Evolutionary conservation across 2,113 vertebrate species (phyloP).

Genomic region (Theropithecus gelada): DNA sequence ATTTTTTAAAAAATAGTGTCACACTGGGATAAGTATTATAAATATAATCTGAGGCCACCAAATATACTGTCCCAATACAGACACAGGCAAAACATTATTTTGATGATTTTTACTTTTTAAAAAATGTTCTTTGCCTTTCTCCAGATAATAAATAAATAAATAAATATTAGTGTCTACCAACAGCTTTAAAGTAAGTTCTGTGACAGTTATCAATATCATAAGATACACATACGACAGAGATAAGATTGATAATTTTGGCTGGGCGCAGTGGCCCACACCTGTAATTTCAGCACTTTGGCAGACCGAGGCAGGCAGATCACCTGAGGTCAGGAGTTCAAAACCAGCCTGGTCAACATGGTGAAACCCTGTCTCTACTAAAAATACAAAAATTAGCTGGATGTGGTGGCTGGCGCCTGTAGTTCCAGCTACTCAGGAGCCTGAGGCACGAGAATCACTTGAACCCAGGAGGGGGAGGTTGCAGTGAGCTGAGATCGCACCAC

Average conservation of each 20-base stretch:
- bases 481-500: too few species aligned
- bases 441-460: too few species aligned
- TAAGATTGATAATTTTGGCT: neutral
- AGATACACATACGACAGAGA: neutral
- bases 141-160: neutral
- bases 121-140: neutral
- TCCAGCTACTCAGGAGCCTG: too few species aligned
- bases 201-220: neutral
- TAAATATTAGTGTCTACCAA: neutral
- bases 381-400: too few species aligned
- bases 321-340: too few species aligned
- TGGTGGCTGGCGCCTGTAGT: too few species aligned
- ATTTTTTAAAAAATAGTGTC: neutral
- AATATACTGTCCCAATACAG: neutral
- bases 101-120: constrained; percentile 25
- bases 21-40: neutral
- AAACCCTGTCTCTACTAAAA: too few species aligned
- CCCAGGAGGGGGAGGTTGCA: too few species aligned
- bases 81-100: neutral
- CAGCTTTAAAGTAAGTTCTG: neutral
- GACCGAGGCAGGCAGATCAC: too few species aligned
- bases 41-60: neutral
- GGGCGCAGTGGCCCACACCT: too few species aligned
- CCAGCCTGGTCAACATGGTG: too few species aligned
- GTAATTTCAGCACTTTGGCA: too few species aligned